Percentiles rank a stretch among this genome's conserved stretches.
Conservation (phyloP, 2,113 vertebrate species). For the Atlantisia rogersi region DNA sequence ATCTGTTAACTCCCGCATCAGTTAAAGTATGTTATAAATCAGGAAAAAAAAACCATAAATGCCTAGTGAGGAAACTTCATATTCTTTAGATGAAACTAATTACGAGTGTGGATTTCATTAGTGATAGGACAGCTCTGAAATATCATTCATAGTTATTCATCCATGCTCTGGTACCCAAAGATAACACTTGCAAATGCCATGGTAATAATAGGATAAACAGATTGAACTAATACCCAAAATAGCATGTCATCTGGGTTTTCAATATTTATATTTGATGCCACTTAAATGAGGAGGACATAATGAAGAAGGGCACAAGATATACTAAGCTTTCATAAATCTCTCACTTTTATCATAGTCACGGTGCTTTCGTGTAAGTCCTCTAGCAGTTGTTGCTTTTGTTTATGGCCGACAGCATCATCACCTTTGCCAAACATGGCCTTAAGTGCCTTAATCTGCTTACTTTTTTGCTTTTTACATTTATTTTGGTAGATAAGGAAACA, state of each 20-base stretch:
- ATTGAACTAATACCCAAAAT: slow-evolving; percentile 53
- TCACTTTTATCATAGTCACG: neutral
- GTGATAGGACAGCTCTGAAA: slow-evolving; percentile 52
- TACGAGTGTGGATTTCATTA: slow-evolving; percentile 67
- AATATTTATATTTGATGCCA: slow-evolving; percentile 14
- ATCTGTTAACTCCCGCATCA: slow-evolving; percentile 53
- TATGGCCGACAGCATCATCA: neutral
- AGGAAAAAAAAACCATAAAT: slow-evolving; percentile 37
- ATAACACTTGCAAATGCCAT: slow-evolving; percentile 44
- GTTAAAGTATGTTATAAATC: slow-evolving; percentile 49
- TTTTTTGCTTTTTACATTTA: neutral
- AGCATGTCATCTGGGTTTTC: slow-evolving; percentile 32
- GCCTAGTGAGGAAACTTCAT: slow-evolving; percentile 30
- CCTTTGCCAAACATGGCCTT: neutral
- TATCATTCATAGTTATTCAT: slow-evolving; percentile 38
- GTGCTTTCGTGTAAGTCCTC: neutral
- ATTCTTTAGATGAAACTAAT: slow-evolving; percentile 60
- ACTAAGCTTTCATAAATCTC: neutral
- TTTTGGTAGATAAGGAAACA: neutral
- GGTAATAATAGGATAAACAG: slow-evolving; percentile 58
- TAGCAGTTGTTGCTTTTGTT: neutral
- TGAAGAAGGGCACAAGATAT: neutral
- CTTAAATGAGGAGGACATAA: slow-evolving; percentile 3
- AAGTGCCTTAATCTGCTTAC: neutral
- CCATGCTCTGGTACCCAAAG: slow-evolving; percentile 39